Percentiles rank a stretch among this genome's conserved stretches.
Conservation (phyloP, 1,140 invertebrate species). For the Metopolophium dirhodum region DNA sequence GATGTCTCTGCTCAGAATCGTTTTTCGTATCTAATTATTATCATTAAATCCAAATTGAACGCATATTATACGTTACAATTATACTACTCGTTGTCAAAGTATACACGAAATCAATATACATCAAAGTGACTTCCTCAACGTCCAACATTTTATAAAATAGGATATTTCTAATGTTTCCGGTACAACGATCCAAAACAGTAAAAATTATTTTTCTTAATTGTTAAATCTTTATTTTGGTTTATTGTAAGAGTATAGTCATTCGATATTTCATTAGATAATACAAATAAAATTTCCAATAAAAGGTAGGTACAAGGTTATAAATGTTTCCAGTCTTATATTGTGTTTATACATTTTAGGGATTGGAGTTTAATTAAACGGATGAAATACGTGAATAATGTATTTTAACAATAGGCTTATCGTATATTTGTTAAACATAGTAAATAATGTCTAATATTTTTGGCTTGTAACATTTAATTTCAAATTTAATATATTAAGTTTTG, state of each 20-base stretch:
- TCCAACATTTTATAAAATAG: too few relatives aligned
- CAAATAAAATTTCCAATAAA: background rate
- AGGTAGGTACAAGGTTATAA: background rate
- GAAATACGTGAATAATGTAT: background rate
- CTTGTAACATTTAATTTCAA: background rate
- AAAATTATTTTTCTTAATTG: background rate
- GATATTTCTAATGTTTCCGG: too few relatives aligned
- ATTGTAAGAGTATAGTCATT: background rate
- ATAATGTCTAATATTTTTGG: background rate
- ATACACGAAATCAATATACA: too few relatives aligned
- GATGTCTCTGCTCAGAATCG: too few relatives aligned
- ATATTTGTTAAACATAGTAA: background rate
- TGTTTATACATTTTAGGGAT: background rate
- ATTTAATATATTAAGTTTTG: background rate
- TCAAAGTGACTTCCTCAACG: too few relatives aligned
- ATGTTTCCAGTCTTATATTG: background rate
- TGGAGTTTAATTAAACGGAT: background rate
- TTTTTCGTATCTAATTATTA: too few relatives aligned
- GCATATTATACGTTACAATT: too few relatives aligned
- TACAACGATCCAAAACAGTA: background rate
- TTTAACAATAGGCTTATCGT: background rate
- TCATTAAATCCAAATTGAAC: too few relatives aligned
- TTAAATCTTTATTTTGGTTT: background rate
- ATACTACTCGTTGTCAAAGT: too few relatives aligned
- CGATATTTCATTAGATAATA: background rate